phyloP scores from a whole-genome alignment of 2,797 vertebrate species.

The Melopsittacus undulatus region DNA sequence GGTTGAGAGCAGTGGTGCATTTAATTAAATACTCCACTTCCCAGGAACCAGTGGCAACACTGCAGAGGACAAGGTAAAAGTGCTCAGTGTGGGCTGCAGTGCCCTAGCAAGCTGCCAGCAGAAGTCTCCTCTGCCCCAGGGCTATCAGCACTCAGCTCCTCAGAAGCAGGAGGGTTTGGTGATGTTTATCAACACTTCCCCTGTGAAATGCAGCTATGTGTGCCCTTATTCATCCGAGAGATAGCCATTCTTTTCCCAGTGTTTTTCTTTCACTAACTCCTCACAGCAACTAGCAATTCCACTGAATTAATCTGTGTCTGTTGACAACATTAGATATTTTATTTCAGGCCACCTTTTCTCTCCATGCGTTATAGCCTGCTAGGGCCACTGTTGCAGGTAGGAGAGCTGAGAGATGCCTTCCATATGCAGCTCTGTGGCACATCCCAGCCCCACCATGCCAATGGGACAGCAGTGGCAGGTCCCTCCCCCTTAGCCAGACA shows the following conservation, averaged over 20 bases:
- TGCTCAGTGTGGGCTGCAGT: not conserved
- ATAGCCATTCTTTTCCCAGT: not conserved
- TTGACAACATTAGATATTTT: not conserved
- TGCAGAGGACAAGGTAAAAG: not conserved
- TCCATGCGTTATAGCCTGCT: not conserved
- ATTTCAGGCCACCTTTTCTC: constrained; percentile 7
- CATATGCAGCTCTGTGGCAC: not conserved
- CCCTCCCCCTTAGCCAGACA: not conserved
- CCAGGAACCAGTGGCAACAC: not conserved
- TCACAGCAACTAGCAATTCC: not conserved
- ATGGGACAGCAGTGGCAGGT: not conserved
- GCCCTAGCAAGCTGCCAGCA: not conserved
- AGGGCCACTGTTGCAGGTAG: not conserved
- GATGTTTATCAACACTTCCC: constrained; percentile 27
- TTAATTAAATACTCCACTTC: not conserved
- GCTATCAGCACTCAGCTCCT: not conserved
- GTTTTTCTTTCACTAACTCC: constrained; percentile 32
- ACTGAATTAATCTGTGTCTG: constrained; percentile 20
- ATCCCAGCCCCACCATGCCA: fast-evolving
- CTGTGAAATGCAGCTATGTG: not conserved
- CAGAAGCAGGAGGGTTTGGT: not conserved
- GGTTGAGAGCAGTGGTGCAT: not conserved
- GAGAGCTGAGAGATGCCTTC: not conserved
- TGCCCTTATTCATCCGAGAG: constrained; percentile 5
- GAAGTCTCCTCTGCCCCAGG: not conserved